These are phyloP conservation scores for Drosophila yakuba DNA, from an alignment of 1,140 invertebrate genomes.

Conservation along the genomic window DNA sequence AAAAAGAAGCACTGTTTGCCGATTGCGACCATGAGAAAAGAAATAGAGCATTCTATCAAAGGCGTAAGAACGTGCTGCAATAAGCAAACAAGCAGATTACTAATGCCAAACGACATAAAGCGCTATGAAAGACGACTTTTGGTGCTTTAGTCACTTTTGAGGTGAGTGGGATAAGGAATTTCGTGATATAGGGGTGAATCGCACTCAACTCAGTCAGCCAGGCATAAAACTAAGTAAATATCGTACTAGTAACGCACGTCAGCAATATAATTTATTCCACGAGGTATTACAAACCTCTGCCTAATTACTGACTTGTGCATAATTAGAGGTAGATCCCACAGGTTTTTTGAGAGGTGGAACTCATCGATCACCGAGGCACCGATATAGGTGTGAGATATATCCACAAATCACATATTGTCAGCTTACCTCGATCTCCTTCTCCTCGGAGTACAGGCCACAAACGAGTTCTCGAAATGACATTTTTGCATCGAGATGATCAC, in stretches of 20 bases:
- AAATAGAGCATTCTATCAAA: constrained; percentile 31
- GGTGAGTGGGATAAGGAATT: neutral
- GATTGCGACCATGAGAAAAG: constrained; percentile 23
- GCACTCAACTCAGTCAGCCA: constrained; percentile 12
- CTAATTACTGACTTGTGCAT: constrained; percentile 1
- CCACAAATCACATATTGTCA: constrained; percentile 5
- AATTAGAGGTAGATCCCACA: neutral
- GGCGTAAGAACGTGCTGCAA: constrained; percentile 32
- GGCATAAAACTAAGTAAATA: constrained; percentile 12
- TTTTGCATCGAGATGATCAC: constrained; percentile 42
- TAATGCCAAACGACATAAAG: constrained; percentile 9
- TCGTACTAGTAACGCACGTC: neutral
- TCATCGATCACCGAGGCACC: constrained; percentile 20
- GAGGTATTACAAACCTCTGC: neutral
- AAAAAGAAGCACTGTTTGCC: constrained; percentile 12
- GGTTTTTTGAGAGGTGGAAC: neutral
- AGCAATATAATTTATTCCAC: neutral
- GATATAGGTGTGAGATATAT: constrained; percentile 10
- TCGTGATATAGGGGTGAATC: constrained; percentile 14
- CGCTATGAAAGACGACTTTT: neutral
- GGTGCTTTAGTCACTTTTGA: neutral
- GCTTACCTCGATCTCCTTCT: constrained; percentile 63
- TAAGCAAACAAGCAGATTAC: constrained; percentile 33
- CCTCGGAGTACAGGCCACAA: constrained; percentile 75
- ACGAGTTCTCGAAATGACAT: constrained; percentile 79